Evolutionary conservation across 2,797 vertebrate genomes (phyloP), one percentile per base, ranked within the genome.

Genomic region (Cuculus canorus): DNA sequence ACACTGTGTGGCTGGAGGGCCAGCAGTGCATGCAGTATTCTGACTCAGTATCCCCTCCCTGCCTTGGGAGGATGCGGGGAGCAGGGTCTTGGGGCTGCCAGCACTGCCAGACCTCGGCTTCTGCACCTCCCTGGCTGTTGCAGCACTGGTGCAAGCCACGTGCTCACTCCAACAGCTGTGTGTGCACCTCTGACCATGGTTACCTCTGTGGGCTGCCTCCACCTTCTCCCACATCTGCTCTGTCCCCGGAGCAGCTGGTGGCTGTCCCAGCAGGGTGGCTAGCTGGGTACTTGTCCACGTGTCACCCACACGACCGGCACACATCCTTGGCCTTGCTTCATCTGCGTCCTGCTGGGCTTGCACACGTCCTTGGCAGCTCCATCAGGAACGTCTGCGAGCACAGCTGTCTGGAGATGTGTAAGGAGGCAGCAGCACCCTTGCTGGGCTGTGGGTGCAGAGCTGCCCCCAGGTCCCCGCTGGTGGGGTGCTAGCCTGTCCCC

Each of bases 131-230:
- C 27, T 8, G 21, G 37, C 47, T 63, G n/a, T 56, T 80, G 41
- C 2, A 5, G 47, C 37, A 70, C 33, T 4, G 3, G 17, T 18
- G 43, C 30, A n/a, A 27, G 37, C 27, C 33, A 28, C 0, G 3
- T 35, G 43, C 11, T 5, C 3, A 2, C 22, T 73, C 48, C 2
- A 0, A 33, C 61, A 39, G 35, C 53, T 0, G 0, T 73, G 21
- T 0, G 0, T 0, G 0, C 50, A 32, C 22, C 72, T 65, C 56
- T 3, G 6, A 3, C 25, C 15, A 0, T n/a, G 35, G 14, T 39
- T 65, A 33, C 60, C 10, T 41, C 89, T 39, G 28, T 0, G 2
- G 71, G 41, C 52, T 70, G 52, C 47, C 27, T 70, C 30, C 43
- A 4, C 24, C 71, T 45, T 33, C 32, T 66, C 24, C 15, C 3